Evolutionary conservation across 2,888 invertebrate genomes (phyloP), one percentile per base, ranked within the genome.

Genomic region (Latrodectus hesperus): DNA sequence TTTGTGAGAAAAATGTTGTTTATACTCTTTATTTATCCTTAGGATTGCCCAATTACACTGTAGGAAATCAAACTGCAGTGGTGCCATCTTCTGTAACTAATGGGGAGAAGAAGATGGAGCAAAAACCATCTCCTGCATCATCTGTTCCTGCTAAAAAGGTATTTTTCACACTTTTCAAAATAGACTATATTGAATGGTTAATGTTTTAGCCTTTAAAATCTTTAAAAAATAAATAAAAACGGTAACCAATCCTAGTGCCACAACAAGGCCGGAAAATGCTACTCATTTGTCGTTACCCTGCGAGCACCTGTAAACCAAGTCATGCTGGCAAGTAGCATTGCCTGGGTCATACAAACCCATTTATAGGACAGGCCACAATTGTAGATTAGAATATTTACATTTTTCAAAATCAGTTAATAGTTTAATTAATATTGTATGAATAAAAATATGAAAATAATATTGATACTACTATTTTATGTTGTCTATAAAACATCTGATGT

Each of bases 61-160:
- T 88, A 65, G 88, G 88, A n/a, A 84, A 83, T 60, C 88, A 83
- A 76, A 49, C 84, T 16, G 53, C 83, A 26, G 17, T 70, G 10
- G 71, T 68, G 5, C 78, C 68, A 26, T 71, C 49, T 73, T 76
- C 89, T 60, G 88, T 85, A 49, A 84, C 86, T 38, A 89, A 88
- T 83, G 88, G 88, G 38, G 89, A 87, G 73, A 89, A 88, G 65
- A 89, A 86, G 76, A 89, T 84, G 77, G 83, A 86, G 55, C 87
- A 80, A 9, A 80, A 78, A 17, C 81, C 83, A n/a, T 88, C 86
- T 70, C 89, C 85, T n/a, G 81, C 82, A 38, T 85, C 85, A 51
- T 85, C 84, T 60, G 65, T 71, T 67, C 78, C 88, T 49, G 60
- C 72, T 26, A 87, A 87, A 73, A 87, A 87, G 86, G 86, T 87